These are phyloP conservation scores for Thumatha senex DNA, from an alignment of 2,888 invertebrate genomes.

Conservation along the genomic window DNA sequence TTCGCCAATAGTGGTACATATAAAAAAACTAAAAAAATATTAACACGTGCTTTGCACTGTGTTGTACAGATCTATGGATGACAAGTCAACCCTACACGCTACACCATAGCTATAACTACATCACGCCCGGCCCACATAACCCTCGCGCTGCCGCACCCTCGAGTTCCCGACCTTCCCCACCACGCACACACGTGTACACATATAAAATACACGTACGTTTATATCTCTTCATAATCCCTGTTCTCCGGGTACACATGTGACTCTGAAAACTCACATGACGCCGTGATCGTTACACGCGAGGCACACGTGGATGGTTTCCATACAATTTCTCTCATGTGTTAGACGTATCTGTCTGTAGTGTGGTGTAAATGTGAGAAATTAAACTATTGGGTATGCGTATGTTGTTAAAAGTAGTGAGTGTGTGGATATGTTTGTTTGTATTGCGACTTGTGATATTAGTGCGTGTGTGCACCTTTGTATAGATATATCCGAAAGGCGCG, in stretches of 20 bases:
- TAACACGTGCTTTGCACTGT: too few relatives aligned
- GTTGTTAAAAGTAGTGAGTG: slow-evolving; percentile 16
- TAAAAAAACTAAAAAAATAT: too few relatives aligned
- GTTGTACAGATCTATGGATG: too few relatives aligned
- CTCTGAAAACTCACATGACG: slow-evolving; percentile 75
- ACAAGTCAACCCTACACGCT: too few relatives aligned
- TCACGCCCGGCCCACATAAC: slow-evolving; percentile 1
- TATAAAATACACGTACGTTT: slow-evolving; percentile 47
- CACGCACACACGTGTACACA: slow-evolving; percentile 38
- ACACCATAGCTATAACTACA: background rate
- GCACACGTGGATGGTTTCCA: slow-evolving; percentile 36
- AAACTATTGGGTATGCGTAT: slow-evolving; percentile 23
- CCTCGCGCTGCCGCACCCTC: slow-evolving; percentile 26
- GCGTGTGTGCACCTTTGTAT: slow-evolving; percentile 11
- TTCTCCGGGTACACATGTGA: slow-evolving; percentile 76
- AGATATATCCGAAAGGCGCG: background rate
- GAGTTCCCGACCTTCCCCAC: slow-evolving; percentile 39
- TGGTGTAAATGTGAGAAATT: slow-evolving; percentile 22
- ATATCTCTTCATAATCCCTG: slow-evolving; percentile 49
- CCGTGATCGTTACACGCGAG: slow-evolving; percentile 54
- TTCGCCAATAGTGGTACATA: too few relatives aligned
- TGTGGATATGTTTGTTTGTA: slow-evolving; percentile 15
- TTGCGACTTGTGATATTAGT: slow-evolving; percentile 15
- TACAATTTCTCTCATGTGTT: slow-evolving; percentile 30
- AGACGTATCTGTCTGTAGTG: slow-evolving; percentile 34